Evolutionary conservation across 2,113 vertebrate species (phyloP).

Genomic region (Phocoena phocoena): DNA sequence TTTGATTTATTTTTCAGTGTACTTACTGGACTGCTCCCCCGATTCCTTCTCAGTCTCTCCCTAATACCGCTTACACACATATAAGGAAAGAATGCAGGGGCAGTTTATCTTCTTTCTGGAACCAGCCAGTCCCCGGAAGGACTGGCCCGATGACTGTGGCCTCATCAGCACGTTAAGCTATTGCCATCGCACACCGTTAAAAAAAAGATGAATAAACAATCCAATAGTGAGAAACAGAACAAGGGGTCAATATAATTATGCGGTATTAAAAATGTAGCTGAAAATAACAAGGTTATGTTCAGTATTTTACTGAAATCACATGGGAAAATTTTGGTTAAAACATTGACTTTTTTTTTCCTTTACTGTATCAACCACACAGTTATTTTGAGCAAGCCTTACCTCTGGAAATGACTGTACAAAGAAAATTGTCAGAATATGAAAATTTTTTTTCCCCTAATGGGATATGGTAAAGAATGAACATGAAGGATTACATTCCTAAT

Average conservation of each 20-base stretch:
- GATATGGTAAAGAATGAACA: not conserved
- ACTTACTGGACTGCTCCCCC: not conserved
- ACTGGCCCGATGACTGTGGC: not conserved
- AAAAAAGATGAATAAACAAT: not conserved
- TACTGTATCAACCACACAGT: not conserved
- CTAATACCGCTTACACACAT: not conserved
- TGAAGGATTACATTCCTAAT: not conserved
- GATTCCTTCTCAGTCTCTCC: not conserved
- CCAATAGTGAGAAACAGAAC: not conserved
- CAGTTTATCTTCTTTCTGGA: not conserved
- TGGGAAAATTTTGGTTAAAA: not conserved
- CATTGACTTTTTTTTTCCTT: not conserved
- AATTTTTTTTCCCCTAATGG: not conserved
- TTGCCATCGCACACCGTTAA: not conserved
- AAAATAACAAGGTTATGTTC: not conserved
- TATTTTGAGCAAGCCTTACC: not conserved
- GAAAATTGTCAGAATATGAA: not conserved
- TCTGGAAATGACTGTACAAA: not conserved
- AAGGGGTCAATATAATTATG: not conserved
- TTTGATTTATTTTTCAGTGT: not conserved
- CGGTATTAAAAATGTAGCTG: not conserved
- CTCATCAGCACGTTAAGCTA: not conserved
- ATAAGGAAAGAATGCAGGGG: not conserved
- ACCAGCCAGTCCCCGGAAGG: accelerated
- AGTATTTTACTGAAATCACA: not conserved